Base-by-base conservation (phyloP, 1,140 invertebrate genomes). In the Musca vetustissima region DNA sequence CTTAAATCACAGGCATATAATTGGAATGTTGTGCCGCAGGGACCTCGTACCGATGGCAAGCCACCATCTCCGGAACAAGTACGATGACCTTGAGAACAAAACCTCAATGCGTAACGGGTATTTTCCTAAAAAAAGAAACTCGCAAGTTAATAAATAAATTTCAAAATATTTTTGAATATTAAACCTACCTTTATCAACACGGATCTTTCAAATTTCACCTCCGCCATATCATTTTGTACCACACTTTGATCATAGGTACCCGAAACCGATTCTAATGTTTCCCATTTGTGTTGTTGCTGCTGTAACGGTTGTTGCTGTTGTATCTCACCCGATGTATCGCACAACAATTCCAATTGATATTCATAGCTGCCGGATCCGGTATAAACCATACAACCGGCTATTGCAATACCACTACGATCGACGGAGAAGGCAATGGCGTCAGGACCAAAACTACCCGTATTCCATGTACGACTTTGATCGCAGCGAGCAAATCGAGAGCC, bases 401-500 rank as follows among this genome's bases (percentile, higher is more conserved):
- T 89, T 28, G 92, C 88, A 64, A 98, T 91, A 1, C 96, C 97
- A 0, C 91, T 85, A 43, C 91, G 86, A 84, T 99, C 96, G 8
- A 98, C 96, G 17, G 90, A 90, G 77, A 99, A 98, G 73, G 94
- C 94, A 74, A 99, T 95, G 4, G 96, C 96, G 85, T 99, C 97
- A 0, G 96, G 94, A 22, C 94, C 96, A 36, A 96, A 97, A 83
- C 96, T 97, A 3, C 96, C 96, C 2, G 96, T 97, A 76, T 98
- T 98, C 97, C 97, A 99, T 1, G 93, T 93, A 48, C 93, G 88
- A 47, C 90, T 91, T 75, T 92, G 89, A 82, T 95, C 96, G 11
- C 93, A 91, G 65, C 94, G 89, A 8, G 93, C 92, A 80, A 98
- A 98, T 19, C 97, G 87, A 24, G 92, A 94, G 0, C 95, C 94